These are phyloP conservation scores for Trichopoda pennipes DNA, from an alignment of 2,888 invertebrate species.

Conservation along the genomic window DNA sequence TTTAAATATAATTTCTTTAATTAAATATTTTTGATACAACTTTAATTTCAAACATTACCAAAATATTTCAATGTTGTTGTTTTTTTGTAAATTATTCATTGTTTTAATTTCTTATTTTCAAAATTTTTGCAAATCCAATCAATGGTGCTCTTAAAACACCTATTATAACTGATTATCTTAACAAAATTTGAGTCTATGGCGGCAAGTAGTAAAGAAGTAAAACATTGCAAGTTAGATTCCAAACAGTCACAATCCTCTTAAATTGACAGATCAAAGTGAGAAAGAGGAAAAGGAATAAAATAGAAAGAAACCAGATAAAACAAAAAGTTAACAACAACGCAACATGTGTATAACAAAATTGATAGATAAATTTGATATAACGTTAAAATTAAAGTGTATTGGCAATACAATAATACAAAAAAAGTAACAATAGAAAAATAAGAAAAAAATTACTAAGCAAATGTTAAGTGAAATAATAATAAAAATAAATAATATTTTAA, in stretches of 20 bases:
- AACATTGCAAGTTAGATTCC: conserved; percentile 29
- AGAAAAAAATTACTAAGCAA: not conserved
- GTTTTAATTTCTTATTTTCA: not conserved
- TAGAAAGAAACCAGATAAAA: conserved; percentile 32
- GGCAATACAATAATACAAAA: not conserved
- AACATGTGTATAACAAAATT: conserved; percentile 55
- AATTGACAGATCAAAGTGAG: conserved; percentile 49
- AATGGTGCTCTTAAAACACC: conserved; percentile 38
- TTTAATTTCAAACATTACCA: not conserved
- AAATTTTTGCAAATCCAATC: not conserved
- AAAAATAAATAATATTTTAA: conserved; percentile 12
- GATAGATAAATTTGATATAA: conserved; percentile 53
- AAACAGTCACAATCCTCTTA: conserved; percentile 21
- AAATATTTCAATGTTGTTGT: not conserved
- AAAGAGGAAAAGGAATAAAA: conserved; percentile 14
- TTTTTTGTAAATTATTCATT: not conserved
- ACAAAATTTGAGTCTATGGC: conserved; percentile 29
- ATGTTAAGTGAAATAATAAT: conserved; percentile 37
- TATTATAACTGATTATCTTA: conserved; percentile 43
- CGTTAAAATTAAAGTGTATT: conserved; percentile 33
- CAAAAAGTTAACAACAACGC: conserved; percentile 30
- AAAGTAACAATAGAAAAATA: not conserved
- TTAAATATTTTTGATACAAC: no score
- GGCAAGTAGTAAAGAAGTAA: conserved; percentile 36
- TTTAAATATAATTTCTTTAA: no score